phyloP scores from a whole-genome alignment of 2,113 vertebrate species.

The Zeus faber region DNA sequence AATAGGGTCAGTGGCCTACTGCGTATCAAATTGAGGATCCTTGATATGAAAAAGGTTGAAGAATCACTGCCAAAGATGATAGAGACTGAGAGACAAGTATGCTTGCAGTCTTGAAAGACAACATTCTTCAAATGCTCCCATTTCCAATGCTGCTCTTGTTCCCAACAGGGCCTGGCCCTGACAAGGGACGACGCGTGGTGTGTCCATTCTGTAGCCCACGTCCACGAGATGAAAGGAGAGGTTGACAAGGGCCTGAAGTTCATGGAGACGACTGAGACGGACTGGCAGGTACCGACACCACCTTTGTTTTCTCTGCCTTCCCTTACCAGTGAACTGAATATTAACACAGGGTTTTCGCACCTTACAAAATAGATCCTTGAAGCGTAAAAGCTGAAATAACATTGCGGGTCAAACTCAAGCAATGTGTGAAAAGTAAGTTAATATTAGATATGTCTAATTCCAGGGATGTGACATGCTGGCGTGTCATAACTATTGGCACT shows the following conservation, averaged over 20 bases:
- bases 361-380: not conserved
- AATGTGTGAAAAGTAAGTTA: not conserved
- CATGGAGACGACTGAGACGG: conserved; percentile 81
- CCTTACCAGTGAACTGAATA: too few relatives aligned
- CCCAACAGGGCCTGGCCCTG: conserved; percentile 78
- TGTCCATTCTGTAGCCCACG: conserved; percentile 86
- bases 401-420: not conserved
- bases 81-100: too few relatives aligned
- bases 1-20: too few relatives aligned
- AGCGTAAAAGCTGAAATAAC: conserved; percentile 1
- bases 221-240: conserved; percentile 90
- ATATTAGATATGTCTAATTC: conserved; percentile 9
- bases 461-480: conserved; percentile 86
- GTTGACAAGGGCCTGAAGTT: conserved; percentile 83
- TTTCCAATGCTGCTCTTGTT: too few relatives aligned
- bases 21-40: too few relatives aligned
- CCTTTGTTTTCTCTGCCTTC: not conserved
- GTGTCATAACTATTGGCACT: conserved; percentile 97
- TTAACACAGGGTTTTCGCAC: too few relatives aligned
- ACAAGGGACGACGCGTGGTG: conserved; percentile 84
- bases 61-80: too few relatives aligned
- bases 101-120: too few relatives aligned
- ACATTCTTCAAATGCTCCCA: too few relatives aligned
- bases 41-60: too few relatives aligned
- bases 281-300: conserved; percentile 83